Conservation (phyloP, 2,113 vertebrate species). For the Bujurquina vittata region DNA sequence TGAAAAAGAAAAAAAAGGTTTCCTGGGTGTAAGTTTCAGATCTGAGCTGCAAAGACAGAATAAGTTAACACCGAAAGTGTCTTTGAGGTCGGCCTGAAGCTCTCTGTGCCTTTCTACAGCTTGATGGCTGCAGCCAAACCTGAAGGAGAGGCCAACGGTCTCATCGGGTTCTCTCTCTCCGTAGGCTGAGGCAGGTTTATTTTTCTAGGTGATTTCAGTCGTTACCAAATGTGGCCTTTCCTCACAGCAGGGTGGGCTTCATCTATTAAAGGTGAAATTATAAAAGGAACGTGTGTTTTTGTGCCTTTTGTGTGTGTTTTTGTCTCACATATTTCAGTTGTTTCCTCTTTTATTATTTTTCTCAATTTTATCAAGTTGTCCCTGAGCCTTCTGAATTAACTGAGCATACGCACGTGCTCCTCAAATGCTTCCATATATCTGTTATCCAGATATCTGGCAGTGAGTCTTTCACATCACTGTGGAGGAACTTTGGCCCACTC, state of each 20-base stretch:
- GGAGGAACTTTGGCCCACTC: too few relatives aligned
- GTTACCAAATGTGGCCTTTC: conserved; percentile 80
- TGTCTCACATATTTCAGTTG: background rate
- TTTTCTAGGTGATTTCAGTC: conserved; percentile 82
- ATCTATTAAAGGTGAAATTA: conserved; percentile 87
- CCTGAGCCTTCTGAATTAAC: too few relatives aligned
- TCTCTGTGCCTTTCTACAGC: conserved; percentile 43
- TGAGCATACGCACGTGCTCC: too few relatives aligned
- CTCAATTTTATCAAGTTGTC: too few relatives aligned
- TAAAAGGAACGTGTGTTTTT: background rate
- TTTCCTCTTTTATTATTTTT: background rate
- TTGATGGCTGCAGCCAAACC: conserved; percentile 1
- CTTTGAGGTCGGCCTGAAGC: background rate
- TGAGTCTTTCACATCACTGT: too few relatives aligned
- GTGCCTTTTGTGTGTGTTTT: background rate
- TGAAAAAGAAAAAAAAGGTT: background rate
- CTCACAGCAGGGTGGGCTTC: conserved; percentile 63
- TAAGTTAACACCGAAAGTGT: background rate
- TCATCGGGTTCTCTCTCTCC: conserved; percentile 2
- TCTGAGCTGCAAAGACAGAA: too few relatives aligned
- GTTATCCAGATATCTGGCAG: too few relatives aligned
- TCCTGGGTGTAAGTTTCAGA: background rate
- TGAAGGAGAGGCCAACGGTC: conserved; percentile 48
- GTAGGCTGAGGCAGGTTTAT: conserved; percentile 72
- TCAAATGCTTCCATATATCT: too few relatives aligned